Evolutionary conservation across 2,888 invertebrate species (phyloP).

Genomic region (Gandaritis pyraliata): DNA sequence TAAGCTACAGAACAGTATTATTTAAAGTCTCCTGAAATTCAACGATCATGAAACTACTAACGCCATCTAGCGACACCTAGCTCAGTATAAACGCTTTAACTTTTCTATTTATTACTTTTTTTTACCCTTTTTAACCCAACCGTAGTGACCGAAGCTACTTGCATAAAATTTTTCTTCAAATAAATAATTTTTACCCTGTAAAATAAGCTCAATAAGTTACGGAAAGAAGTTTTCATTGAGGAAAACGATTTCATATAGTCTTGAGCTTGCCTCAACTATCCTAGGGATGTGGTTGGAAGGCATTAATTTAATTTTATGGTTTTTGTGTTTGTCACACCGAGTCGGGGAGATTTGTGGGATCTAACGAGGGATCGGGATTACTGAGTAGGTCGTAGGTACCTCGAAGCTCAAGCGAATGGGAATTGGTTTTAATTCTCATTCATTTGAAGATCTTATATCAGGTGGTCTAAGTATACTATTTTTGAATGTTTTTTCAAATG

Average conservation of each 20-base stretch:
- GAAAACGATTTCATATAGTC: no score
- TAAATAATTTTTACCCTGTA: conserved; percentile 5
- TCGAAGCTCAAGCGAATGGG: conserved; percentile 21
- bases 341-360: conserved; percentile 77
- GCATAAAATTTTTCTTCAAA: no score
- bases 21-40: background rate
- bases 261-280: conserved; percentile 66
- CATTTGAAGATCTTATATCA: conserved; percentile 13
- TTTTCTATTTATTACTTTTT: no score
- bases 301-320: conserved; percentile 85
- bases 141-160: no score
- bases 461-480: no score
- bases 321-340: conserved; percentile 83
- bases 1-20: no score
- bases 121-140: no score
- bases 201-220: conserved; percentile 25
- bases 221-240: conserved; percentile 70
- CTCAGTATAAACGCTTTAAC: background rate
- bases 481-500: no score
- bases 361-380: conserved; percentile 70
- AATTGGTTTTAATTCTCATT: conserved; percentile 36
- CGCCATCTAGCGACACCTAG: conserved; percentile 47
- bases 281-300: conserved; percentile 64
- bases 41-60: conserved; percentile 21
- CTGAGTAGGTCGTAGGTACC: conserved; percentile 51